Conservation (phyloP, 2,113 vertebrate species). For the Labeo rohita region DNA sequence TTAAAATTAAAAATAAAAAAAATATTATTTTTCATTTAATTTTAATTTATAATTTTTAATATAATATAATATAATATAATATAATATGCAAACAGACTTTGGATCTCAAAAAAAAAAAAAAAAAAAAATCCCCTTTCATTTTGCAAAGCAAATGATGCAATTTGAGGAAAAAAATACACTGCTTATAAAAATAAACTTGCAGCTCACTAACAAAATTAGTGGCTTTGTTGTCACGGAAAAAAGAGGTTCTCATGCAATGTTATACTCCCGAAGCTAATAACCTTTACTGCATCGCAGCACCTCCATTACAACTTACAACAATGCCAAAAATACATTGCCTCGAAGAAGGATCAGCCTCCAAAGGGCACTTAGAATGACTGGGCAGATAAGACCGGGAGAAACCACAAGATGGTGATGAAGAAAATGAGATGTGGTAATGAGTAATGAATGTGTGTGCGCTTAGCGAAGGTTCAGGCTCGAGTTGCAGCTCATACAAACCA, state of each 20-base stretch:
- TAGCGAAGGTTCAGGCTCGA: conserved; percentile 23
- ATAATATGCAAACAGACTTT: no score
- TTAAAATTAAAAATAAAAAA: no score
- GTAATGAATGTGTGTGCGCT: conserved; percentile 7
- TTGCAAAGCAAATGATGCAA: neutral
- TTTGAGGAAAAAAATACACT: neutral
- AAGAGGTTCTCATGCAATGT: neutral
- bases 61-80: no score
- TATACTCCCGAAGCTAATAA: conserved; percentile 23
- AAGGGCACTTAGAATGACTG: neutral
- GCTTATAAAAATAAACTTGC: neutral
- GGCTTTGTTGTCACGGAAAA: neutral
- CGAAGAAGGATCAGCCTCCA: neutral
- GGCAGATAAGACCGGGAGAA: conserved; percentile 17
- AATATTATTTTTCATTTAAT: no score
- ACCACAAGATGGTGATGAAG: conserved; percentile 36
- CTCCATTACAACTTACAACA: neutral
- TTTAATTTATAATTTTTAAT: no score
- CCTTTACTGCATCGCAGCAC: conserved; percentile 1
- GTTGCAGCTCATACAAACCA: conserved; percentile 36
- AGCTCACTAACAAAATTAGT: neutral
- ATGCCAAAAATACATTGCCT: neutral
- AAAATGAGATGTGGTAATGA: neutral
- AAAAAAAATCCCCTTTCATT: neutral
- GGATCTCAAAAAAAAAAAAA: no score